phyloP scores from a whole-genome alignment of 2,797 vertebrate species.

The Periophthalmus magnuspinnatus region DNA sequence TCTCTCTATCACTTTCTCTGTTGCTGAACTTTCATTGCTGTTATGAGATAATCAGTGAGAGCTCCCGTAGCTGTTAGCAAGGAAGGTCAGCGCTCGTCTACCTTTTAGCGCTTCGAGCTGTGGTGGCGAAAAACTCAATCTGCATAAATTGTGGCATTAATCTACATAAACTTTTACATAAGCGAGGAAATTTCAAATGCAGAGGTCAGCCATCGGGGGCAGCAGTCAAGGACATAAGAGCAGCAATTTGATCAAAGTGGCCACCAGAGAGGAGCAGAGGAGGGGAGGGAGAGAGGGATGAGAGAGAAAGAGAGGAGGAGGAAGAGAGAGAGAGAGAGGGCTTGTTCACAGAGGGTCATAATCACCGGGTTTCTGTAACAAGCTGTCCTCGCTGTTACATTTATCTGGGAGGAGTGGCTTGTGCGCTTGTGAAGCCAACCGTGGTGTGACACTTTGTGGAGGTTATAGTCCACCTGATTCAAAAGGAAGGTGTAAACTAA shows the following conservation, averaged over 20 bases:
- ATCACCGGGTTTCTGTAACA: constrained; percentile 57
- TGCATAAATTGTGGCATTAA: constrained; percentile 74
- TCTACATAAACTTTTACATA: constrained; percentile 75
- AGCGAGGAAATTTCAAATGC: constrained; percentile 63
- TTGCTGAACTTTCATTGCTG: constrained; percentile 32
- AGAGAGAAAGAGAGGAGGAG: background rate
- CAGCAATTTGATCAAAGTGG: constrained; percentile 67
- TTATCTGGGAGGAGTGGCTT: constrained; percentile 42
- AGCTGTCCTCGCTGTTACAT: constrained; percentile 43
- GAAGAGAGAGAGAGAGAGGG: constrained; percentile 26
- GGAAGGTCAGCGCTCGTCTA: constrained; percentile 68
- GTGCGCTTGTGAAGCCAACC: constrained; percentile 22
- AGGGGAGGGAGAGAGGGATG: constrained; percentile 21
- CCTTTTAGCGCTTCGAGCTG: constrained; percentile 65
- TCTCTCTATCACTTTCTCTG: constrained; percentile 35
- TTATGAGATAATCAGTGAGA: constrained; percentile 59
- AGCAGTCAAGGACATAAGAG: constrained; percentile 69
- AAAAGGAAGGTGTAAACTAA: background rate
- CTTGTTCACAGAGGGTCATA: constrained; percentile 59
- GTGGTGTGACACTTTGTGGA: constrained; percentile 7
- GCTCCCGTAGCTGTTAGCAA: constrained; percentile 55
- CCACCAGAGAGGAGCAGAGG: constrained; percentile 54
- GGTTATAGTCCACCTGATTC: constrained; percentile 13
- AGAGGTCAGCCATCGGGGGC: constrained; percentile 59
- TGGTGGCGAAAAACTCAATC: constrained; percentile 68